These are phyloP conservation scores for Zootermopsis nevadensis DNA, from an alignment of 2,888 invertebrate genomes.

Conservation along the genomic window DNA sequence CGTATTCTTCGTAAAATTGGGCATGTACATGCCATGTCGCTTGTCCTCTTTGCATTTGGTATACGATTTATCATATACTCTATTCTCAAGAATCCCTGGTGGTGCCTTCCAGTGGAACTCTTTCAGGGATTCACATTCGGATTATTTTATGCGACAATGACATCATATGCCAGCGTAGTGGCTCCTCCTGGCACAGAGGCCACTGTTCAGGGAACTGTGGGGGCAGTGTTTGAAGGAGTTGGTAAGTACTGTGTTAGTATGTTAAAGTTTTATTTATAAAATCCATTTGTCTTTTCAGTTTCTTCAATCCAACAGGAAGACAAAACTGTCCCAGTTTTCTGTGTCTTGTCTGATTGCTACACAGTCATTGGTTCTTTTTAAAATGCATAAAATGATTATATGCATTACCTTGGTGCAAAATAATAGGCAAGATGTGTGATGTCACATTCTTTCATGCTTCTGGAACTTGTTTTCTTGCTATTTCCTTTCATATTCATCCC, in stretches of 20 bases:
- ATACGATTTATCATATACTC: slow-evolving; percentile 87
- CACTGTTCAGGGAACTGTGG: slow-evolving; percentile 90
- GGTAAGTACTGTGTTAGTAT: slow-evolving; percentile 66
- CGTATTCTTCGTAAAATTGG: slow-evolving; percentile 82
- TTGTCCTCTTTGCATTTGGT: slow-evolving; percentile 84
- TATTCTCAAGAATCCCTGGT: slow-evolving; percentile 82
- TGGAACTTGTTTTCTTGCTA: no score
- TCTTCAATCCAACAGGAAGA: no score
- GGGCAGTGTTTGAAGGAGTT: slow-evolving; percentile 91
- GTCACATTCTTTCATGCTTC: no score
- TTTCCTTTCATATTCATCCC: no score
- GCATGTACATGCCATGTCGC: slow-evolving; percentile 83
- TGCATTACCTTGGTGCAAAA: no score
- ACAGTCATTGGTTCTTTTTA: no score
- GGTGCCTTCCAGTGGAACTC: slow-evolving; percentile 85
- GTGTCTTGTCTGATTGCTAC: no score
- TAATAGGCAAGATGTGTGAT: no score
- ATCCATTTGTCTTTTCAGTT: neutral
- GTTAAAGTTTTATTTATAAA: neutral
- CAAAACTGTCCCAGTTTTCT: no score
- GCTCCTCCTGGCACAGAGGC: slow-evolving; percentile 88
- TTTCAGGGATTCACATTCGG: slow-evolving; percentile 91
- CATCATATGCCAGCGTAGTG: slow-evolving; percentile 86
- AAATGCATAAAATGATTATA: no score
- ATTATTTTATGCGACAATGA: slow-evolving; percentile 88